Base-by-base conservation (phyloP, 35 echinoderm and acorn worm species). In the Hemicentrotus pulcherrimus region DNA sequence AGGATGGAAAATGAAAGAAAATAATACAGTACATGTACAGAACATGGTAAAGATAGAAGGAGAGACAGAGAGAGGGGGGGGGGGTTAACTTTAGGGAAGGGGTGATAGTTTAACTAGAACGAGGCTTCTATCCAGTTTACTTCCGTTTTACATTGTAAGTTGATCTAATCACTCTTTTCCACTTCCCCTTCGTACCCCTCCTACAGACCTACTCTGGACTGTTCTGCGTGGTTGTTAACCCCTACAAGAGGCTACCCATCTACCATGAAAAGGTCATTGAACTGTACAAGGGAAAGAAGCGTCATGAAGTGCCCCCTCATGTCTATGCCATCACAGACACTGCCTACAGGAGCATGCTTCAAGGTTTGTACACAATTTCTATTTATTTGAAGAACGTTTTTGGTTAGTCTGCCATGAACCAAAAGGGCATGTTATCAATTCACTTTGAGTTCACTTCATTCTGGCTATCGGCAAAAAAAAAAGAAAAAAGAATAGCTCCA, bases 191-290 rank as follows among this genome's bases (percentile, higher is more conserved):
- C 9, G 15, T 6, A 19, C 46, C 31, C 88, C 32, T 15, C 32
- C 32, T 46, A 24, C 94, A 99, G 98, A 99, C 98, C 91, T 99
- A 99, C 92, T 99, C 98, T 94, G 98, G 98, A 87, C 95, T 99
- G 91, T 99, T 99, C 93, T 99, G 98, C 78, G 98, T 99, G 35
- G 98, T 99, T 8, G 98, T 99, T 31, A 99, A 99, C 94, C 98
- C 98, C 24, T 99, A 99, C 97, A 98, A 98, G 94, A 99, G 93
- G 85, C 95, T 99, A 71, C 98, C 98, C 18, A 99, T 99, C 92
- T 99, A 99, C 94, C 97, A 97, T 12, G 98, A 99, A 47, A 99
- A 99, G 95, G 98, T 99, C 78, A 97, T 99, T 60, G 97, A 99
- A 48, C 94, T 99, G 31, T 99, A 99, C 96, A 97, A 96, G 58